These are phyloP conservation scores for Phylloscopus trochiloides DNA, from an alignment of 2,113 vertebrate genomes.

Conservation along the genomic window DNA sequence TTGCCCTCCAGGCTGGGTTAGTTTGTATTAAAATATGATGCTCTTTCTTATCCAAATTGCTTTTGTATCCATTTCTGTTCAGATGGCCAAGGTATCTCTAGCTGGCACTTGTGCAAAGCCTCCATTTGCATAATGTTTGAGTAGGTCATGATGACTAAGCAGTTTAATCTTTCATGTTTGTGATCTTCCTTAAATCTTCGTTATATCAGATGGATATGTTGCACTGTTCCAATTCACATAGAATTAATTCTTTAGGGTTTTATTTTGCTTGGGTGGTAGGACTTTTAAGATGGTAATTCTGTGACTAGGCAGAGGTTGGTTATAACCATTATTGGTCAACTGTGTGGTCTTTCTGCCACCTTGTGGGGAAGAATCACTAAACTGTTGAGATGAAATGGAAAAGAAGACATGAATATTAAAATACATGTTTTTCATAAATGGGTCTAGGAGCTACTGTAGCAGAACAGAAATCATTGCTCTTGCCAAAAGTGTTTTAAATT, in stretches of 20 bases:
- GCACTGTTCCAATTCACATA: neutral
- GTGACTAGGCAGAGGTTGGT: neutral
- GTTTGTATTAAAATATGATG: neutral
- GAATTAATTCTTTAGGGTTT: neutral
- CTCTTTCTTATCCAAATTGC: neutral
- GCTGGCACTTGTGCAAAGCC: neutral
- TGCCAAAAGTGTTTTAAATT: neutral
- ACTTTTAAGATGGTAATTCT: neutral
- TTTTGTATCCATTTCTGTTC: neutral
- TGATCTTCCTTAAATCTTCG: neutral
- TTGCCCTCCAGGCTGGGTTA: neutral
- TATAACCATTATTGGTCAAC: neutral
- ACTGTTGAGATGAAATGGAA: neutral
- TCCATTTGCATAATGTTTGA: slow-evolving; percentile 9
- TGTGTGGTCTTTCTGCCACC: slow-evolving; percentile 71
- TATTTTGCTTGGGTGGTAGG: neutral
- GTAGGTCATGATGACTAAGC: slow-evolving; percentile 15
- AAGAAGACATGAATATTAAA: neutral
- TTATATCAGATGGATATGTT: neutral
- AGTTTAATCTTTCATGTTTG: slow-evolving; percentile 7
- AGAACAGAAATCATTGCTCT: neutral
- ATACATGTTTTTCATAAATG: neutral
- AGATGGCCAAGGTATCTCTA: neutral
- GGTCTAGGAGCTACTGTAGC: neutral
- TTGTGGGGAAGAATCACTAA: slow-evolving; percentile 66